phyloP scores from a whole-genome alignment of 2,113 vertebrate genomes.

The Colaptes auratus region DNA sequence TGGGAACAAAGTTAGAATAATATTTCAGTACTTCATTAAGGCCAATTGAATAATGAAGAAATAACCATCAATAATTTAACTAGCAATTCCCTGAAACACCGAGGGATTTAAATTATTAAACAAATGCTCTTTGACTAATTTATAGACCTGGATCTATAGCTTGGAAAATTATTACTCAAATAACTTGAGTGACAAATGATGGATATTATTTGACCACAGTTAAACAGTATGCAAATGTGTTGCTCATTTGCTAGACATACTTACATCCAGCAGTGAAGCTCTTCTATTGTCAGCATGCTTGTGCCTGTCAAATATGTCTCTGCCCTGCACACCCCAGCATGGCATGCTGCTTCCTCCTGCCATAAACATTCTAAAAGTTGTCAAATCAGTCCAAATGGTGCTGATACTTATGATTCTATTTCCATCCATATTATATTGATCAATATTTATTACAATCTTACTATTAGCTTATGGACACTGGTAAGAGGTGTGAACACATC shows the following conservation, averaged over 20 bases:
- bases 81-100: neutral
- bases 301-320: no score
- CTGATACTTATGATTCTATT: neutral
- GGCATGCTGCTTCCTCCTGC: neutral
- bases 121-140: neutral
- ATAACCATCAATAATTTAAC: slow-evolving; percentile 4
- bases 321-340: neutral
- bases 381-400: accelerated
- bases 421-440: neutral
- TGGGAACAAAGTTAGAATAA: neutral
- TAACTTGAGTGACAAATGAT: neutral
- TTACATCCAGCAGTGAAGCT: neutral
- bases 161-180: neutral
- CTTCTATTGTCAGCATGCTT: neutral
- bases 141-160: neutral
- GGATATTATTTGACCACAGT: neutral
- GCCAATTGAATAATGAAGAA: neutral
- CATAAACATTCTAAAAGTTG: neutral
- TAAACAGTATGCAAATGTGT: neutral
- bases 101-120: neutral
- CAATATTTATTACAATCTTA: neutral
- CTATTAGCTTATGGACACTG: neutral
- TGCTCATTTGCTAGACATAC: neutral
- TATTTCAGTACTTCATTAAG: neutral
- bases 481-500: neutral